phyloP scores from a whole-genome alignment of 2,888 invertebrate species.

The Rhamphomyia laevipes region DNA sequence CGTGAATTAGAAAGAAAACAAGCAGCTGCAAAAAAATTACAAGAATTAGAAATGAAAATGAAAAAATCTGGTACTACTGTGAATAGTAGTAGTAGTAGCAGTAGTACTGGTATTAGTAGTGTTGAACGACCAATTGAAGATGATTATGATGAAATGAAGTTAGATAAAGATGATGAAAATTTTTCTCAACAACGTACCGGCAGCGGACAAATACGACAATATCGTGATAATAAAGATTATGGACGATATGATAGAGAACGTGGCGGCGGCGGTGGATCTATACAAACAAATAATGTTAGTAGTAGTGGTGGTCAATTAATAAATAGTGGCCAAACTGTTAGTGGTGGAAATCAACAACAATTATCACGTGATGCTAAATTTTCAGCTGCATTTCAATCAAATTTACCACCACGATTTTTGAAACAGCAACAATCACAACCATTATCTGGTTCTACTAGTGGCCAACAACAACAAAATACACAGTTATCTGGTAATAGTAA shows the following conservation, averaged over 20 bases:
- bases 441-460: neutral
- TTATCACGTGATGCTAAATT: conserved; percentile 35
- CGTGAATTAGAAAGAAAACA: conserved; percentile 53
- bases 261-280: conserved; percentile 4
- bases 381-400: conserved; percentile 65
- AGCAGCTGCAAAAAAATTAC: conserved; percentile 50
- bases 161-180: conserved; percentile 1
- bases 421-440: conserved; percentile 50
- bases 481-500: conserved; percentile 14
- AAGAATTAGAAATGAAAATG: conserved; percentile 54
- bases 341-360: conserved; percentile 16
- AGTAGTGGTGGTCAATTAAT: conserved; percentile 21
- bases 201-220: conserved; percentile 1
- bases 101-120: conserved; percentile 2
- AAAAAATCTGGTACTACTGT: conserved; percentile 36
- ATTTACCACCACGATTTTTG: conserved; percentile 76
- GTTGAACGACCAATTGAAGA: neutral
- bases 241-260: conserved; percentile 17
- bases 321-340: conserved; percentile 19
- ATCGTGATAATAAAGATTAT: conserved; percentile 15
- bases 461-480: conserved; percentile 14
- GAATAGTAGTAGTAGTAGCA: conserved; percentile 12
- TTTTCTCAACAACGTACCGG: conserved; percentile 6
- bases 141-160: neutral
- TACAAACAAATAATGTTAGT: conserved; percentile 21